Percentiles rank a stretch among this genome's conserved stretches.
These are phyloP conservation scores for Drosophila mayaguana DNA, from an alignment of 2,888 invertebrate species.

Conservation along the genomic window DNA sequence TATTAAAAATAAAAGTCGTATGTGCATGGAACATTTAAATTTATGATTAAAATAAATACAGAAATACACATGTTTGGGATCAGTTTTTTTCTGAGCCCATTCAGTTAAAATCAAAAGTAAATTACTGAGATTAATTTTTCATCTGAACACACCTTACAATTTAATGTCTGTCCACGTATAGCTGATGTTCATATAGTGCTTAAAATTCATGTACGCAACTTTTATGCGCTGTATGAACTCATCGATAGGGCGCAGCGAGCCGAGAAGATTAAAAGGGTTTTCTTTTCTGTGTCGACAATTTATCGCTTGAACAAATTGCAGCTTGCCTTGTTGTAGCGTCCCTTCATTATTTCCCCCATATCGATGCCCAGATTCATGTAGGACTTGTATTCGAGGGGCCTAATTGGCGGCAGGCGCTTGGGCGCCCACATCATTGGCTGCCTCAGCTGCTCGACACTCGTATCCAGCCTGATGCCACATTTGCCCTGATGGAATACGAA, in stretches of 20 bases:
- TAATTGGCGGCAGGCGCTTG: conserved; percentile 11
- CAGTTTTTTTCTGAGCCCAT: too few relatives aligned
- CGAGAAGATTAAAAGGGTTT: neutral
- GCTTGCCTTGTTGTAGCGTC: conserved; percentile 11
- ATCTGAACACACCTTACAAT: neutral
- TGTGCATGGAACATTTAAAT: neutral
- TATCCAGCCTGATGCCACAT: conserved; percentile 46
- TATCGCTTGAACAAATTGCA: conserved; percentile 42
- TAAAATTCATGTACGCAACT: conserved; percentile 9
- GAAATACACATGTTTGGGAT: neutral
- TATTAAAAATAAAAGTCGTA: neutral
- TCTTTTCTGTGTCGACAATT: neutral
- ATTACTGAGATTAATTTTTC: too few relatives aligned
- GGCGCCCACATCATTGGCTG: conserved; percentile 30
- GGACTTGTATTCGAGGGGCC: conserved; percentile 31
- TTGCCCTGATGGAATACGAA: conserved; percentile 57
- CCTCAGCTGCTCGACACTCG: conserved; percentile 23
- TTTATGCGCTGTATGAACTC: conserved; percentile 25
- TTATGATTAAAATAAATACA: neutral
- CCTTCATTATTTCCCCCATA: conserved; percentile 1
- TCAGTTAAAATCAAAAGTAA: neutral
- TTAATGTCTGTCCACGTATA: neutral
- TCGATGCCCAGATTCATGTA: conserved; percentile 45
- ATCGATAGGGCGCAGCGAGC: neutral
- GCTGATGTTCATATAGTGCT: conserved; percentile 36